Evolutionary conservation across 2,888 invertebrate genomes (phyloP), one percentile per base, ranked within the genome.

Genomic region (Acanthosepion pharaonis): DNA sequence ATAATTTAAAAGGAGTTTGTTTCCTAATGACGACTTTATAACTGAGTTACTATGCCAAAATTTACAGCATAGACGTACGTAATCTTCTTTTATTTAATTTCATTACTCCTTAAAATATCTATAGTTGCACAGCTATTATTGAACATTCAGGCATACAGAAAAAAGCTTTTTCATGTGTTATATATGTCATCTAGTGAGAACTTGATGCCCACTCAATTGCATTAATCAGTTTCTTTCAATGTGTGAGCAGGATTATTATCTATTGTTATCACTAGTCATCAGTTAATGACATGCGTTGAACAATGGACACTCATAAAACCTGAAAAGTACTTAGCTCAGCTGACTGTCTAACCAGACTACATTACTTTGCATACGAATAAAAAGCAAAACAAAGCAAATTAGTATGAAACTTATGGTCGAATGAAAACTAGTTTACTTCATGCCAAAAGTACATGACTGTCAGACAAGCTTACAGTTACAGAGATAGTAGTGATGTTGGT

Each of bases 171-270:
- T 28, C 28, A 78, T n/a, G 78, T n/a, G 78, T 78, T 78, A 78
- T 18, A 78, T 78, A 78, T 78, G 78, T 78, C 78, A 78, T 78
- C 78, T n/a, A 78, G 78, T 78, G 78, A 78, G 78, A 78, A 78
- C 78, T 78, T 78, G 78, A 78, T 78, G 78, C n/a, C 78, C 78
- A 78, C 78, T 78, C 78, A n/a, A n/a, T n/a, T 78, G 78, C 78
- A n/a, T 78, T 78, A 78, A 78, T 78, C 78, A 78, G n/a, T 78
- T 78, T 78, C 78, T 78, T 78, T 78, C n/a, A 78, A 78, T 78
- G 78, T 78, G n/a, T 15, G 78, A 78, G 78, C 15, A 33, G 78
- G 78, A 78, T 78, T n/a, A 78, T 78, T n/a, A 78, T n/a, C 78
- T n/a, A 78, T 78, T n/a, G n/a, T 78, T n/a, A 78, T 78, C 78